phyloP scores from a whole-genome alignment of 1,140 invertebrate genomes.

The Drosophila littoralis region DNA sequence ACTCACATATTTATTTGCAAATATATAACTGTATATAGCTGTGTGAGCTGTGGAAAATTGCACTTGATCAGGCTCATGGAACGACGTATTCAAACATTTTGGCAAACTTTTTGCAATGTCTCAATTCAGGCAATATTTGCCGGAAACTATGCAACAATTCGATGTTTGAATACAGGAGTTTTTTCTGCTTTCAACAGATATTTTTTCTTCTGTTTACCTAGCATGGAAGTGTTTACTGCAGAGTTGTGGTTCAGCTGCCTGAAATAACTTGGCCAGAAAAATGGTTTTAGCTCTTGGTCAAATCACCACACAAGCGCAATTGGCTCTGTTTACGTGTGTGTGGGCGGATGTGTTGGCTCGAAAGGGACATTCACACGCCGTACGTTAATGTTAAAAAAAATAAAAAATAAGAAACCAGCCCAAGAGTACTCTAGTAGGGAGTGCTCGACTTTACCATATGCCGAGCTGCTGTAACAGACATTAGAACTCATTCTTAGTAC shows the following conservation, averaged over 20 bases:
- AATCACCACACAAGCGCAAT: not conserved
- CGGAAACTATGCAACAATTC: constrained; percentile 24
- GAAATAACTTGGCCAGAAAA: constrained; percentile 2
- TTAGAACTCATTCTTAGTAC: no score
- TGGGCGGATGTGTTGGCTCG: constrained; percentile 23
- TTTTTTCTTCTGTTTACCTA: not conserved
- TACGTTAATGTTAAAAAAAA: constrained; percentile 9
- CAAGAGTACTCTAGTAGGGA: not conserved
- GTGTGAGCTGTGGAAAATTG: not conserved
- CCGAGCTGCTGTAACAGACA: no score
- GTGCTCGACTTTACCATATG: not conserved
- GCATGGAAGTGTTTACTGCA: constrained; percentile 54
- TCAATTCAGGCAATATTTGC: not conserved
- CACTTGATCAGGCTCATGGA: not conserved
- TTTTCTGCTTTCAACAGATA: constrained; percentile 4
- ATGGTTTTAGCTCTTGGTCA: constrained; percentile 6
- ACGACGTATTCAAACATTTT: not conserved
- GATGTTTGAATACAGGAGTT: not conserved
- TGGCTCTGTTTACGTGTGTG: constrained; percentile 7
- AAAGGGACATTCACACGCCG: constrained; percentile 8
- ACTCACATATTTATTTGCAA: no score
- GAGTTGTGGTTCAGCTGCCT: constrained; percentile 28
- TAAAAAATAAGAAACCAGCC: constrained; percentile 1
- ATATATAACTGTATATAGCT: not conserved
- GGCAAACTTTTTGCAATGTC: no score